Evolutionary conservation across 2,113 vertebrate genomes (phyloP), one percentile per base, ranked within the genome.

Genomic region (Apistogramma diplotaenia): DNA sequence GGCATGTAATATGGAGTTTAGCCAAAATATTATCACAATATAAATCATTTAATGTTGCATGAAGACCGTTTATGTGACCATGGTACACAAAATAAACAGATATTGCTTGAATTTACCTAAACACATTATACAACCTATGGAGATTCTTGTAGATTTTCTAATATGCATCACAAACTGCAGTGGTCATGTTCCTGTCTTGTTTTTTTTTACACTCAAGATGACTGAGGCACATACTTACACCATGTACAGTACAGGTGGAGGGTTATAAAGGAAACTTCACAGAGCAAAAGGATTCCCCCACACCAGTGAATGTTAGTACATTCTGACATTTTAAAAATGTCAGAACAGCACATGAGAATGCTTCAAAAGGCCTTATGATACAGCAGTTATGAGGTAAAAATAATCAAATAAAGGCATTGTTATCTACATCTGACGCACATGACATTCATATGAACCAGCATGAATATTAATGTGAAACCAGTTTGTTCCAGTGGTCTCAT

Each of bases 191-290:
- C 35, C 60, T 19, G 33, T 49, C 53, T 46, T 83, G 76, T 75
- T 73, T 58, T 54, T 11, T 73, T 0, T 80, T 25, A 81, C 27
- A 15, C 49, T 55, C 54, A 56, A 56, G 51, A 79, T 12, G 23
- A 83, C 12, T 23, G 81, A 91, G 88, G 88, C 89, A 90, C 87
- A 81, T 84, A 27, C 72, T 83, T 29, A 77, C 29, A 78, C 21
- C 46, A 58, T 11, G 4, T 40, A 74, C 19, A 83, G 11, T n/a
- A 84, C n/a, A 12, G 54, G 3, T 51, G 43, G 21, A 49, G 29
- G 56, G 55, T 25, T n/a, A 61, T 67, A 71, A 57, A 72, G 33
- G 16, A 76, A 74, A 67, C 67, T 67, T 72, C 40, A 88, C 61
- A 58, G 19, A 56, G 37, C 43, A 54, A 53, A 1, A 40, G 18